Conservation (phyloP, 2,797 vertebrate species). For the Lindbergichthys nudifrons region DNA sequence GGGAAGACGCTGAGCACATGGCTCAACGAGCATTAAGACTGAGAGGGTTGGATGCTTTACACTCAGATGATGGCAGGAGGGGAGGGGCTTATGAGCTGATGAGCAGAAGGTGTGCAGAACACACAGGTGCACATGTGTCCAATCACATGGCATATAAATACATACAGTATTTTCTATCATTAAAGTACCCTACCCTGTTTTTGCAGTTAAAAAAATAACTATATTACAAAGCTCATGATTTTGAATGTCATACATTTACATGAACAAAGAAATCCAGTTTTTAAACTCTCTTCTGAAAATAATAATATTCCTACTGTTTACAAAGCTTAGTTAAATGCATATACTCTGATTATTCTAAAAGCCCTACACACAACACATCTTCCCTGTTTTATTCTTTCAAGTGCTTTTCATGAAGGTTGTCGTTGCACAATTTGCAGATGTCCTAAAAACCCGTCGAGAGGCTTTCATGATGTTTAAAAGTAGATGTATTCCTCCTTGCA, state of each 20-base stretch:
- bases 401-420: too few species aligned
- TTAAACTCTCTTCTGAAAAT: background rate
- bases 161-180: background rate
- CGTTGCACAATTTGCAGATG: too few species aligned
- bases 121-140: background rate
- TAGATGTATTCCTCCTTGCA: too few species aligned
- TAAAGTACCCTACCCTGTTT: background rate
- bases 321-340: too few species aligned
- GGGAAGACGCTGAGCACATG: background rate
- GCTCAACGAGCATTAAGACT: background rate
- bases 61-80: constrained; percentile 11
- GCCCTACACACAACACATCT: too few species aligned
- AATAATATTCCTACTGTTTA: too few species aligned
- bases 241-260: background rate
- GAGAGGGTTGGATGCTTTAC: constrained; percentile 4
- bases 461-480: too few species aligned
- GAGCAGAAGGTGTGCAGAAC: constrained; percentile 12
- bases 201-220: background rate
- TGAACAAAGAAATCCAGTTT: background rate
- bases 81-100: constrained; percentile 1
- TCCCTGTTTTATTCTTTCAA: too few species aligned
- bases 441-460: too few species aligned
- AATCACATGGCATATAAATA: background rate
- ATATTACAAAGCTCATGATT: background rate
- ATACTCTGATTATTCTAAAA: too few species aligned